These are phyloP conservation scores for Gnatocerus cornutus DNA, from an alignment of 2,888 invertebrate species.

Conservation along the genomic window DNA sequence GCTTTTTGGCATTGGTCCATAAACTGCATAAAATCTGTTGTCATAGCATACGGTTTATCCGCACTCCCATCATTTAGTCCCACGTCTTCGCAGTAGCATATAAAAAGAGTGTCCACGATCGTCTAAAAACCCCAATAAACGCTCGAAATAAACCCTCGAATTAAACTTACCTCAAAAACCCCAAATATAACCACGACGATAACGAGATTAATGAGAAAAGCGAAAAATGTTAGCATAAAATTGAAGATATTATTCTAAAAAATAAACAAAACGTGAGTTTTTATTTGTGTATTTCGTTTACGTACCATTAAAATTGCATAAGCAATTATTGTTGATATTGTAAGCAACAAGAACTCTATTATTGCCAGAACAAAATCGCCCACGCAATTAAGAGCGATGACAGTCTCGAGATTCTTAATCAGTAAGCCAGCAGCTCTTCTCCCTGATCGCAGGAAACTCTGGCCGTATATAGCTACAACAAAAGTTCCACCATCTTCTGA, in stretches of 20 bases:
- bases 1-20: conserved; percentile 58
- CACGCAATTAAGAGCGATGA: conserved; percentile 59
- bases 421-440: conserved; percentile 60
- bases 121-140: conserved; percentile 53
- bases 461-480: conserved; percentile 62
- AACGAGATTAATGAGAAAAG: conserved; percentile 5
- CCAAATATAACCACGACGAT: conserved; percentile 20
- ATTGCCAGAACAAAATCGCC: conserved; percentile 59
- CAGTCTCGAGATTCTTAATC: conserved; percentile 56
- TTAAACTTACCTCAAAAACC: conserved; percentile 25
- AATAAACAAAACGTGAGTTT: not conserved
- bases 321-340: conserved; percentile 16
- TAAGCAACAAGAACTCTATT: conserved; percentile 26
- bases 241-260: not conserved
- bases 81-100: conserved; percentile 63
- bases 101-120: conserved; percentile 59
- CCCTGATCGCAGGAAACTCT: conserved; percentile 60
- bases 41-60: conserved; percentile 60
- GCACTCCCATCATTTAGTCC: conserved; percentile 60
- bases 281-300: not conserved
- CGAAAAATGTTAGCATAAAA: not conserved
- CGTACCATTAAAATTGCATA: conserved; percentile 20
- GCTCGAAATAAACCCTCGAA: not conserved
- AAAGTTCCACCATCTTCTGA: not conserved
- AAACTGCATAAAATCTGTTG: conserved; percentile 60